Conservation (phyloP, 2,113 vertebrate genomes). For the Rattus rattus region DNA sequence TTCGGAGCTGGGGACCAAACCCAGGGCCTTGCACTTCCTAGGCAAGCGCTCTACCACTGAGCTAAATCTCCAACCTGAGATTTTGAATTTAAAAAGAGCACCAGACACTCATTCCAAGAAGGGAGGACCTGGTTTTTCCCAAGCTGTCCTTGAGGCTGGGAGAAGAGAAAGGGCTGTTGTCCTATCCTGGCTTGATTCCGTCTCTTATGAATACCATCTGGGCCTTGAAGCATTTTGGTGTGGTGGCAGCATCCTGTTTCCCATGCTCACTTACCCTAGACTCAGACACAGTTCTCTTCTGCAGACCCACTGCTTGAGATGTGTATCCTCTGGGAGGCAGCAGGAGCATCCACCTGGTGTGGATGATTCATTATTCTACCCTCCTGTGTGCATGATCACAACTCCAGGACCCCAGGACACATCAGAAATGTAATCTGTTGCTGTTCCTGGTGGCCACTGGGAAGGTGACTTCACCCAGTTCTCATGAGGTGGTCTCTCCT, state of each 20-base stretch:
- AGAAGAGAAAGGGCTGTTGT: neutral
- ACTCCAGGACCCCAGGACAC: neutral
- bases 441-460: neutral
- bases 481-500: neutral
- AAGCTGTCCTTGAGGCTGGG: neutral
- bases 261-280: neutral
- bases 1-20: too few relatives aligned
- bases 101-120: neutral
- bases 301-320: neutral
- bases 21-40: too few relatives aligned
- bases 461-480: neutral
- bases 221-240: neutral
- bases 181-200: neutral
- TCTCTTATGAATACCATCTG: neutral
- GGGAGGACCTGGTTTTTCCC: neutral
- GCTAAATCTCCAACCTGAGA: too few relatives aligned
- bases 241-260: neutral
- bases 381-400: neutral
- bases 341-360: neutral
- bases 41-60: too few relatives aligned
- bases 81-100: neutral
- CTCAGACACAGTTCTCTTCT: neutral
- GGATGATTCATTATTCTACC: neutral
- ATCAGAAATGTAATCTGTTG: neutral
- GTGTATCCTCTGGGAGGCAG: neutral